A percentile compares a stretch with the other conserved stretches of the same genome.
Evolutionary conservation across 2,113 vertebrate genomes (phyloP).

Genomic region (Chitala chitala): DNA sequence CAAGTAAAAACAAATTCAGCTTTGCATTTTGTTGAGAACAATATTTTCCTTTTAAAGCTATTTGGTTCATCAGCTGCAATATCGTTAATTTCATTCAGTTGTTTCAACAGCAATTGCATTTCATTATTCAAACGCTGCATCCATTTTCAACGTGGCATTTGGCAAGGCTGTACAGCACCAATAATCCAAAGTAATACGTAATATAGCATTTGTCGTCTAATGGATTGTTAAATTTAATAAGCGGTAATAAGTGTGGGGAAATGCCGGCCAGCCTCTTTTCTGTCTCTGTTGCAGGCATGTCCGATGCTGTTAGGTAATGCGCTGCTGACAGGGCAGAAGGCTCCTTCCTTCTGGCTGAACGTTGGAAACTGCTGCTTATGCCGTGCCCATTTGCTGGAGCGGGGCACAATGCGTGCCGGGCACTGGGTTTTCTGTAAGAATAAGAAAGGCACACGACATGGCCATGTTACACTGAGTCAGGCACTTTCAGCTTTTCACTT

Average conservation of each 20-base stretch:
- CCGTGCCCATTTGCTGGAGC: too few relatives aligned
- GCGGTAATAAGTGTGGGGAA: background rate
- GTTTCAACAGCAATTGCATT: background rate
- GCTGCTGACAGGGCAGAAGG: background rate
- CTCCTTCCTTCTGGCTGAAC: background rate
- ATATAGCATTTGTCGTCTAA: background rate
- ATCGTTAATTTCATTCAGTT: background rate
- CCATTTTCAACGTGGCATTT: background rate
- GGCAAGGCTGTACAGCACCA: background rate
- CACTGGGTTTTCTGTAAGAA: background rate
- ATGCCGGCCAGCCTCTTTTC: background rate
- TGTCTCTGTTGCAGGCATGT: background rate
- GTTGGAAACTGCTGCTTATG: too few relatives aligned
- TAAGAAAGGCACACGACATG: too few relatives aligned
- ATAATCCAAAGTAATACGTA: background rate
- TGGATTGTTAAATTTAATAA: constrained; percentile 17
- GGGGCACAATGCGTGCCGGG: background rate
- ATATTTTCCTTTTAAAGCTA: background rate
- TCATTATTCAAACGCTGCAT: constrained; percentile 1
- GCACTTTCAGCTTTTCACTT: too few relatives aligned
- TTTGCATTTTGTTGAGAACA: background rate
- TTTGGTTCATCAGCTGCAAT: background rate
- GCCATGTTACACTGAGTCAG: too few relatives aligned
- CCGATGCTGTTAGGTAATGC: background rate
- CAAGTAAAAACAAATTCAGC: background rate